Base-by-base conservation (phyloP, 2,888 invertebrate species). In the Linyphia triangularis region DNA sequence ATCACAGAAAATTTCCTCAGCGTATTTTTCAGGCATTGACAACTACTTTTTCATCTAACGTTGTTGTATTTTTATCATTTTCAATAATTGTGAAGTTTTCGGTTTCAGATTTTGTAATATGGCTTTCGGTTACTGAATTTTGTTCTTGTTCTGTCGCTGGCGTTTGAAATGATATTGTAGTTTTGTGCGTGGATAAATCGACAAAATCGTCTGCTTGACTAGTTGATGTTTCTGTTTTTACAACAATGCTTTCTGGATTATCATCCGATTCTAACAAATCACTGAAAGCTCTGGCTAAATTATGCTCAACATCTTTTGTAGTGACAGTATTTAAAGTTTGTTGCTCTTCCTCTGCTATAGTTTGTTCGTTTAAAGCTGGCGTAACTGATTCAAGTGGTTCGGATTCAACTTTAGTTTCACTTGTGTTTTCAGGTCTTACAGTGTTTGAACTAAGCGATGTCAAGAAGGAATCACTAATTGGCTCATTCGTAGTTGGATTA, bases 301-400 rank as follows among this genome's bases (percentile, higher is more conserved):
- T 16, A 33, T 57, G 59, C 6, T 59, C 28, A 13, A 59, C 30
- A 6, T 57, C 33, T 10, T 30, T 59, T 19, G 57, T n/a, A 26
- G 26, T 43, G 10, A 13, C 33, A 19, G 57, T 13, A 75, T 22
- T 77, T 24, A 59, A 4, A 16, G 61, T 37, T 16, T 9, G 5
- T 40, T 30, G 16, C 10, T 24, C 63, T 16, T 61, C 61, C 3
- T 4, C 33, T 43, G 10, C 43, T 7, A 10, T 43, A 16, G 63
- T 65, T 73, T 43, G 37, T 63, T 86, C 85, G 13, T 69, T 67
- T 16, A 85, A 67, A 6, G 40, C 26, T 59, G 40, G 26, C 16
- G 85, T 77, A 19, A 69, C 69, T 28, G 85, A 77, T 61, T 77
- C 77, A 6, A 33, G 26, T 37, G 40, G 9, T 37, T 65, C 65